These are phyloP conservation scores for Tinea semifulvella DNA, from an alignment of 2,888 invertebrate genomes.

Conservation along the genomic window DNA sequence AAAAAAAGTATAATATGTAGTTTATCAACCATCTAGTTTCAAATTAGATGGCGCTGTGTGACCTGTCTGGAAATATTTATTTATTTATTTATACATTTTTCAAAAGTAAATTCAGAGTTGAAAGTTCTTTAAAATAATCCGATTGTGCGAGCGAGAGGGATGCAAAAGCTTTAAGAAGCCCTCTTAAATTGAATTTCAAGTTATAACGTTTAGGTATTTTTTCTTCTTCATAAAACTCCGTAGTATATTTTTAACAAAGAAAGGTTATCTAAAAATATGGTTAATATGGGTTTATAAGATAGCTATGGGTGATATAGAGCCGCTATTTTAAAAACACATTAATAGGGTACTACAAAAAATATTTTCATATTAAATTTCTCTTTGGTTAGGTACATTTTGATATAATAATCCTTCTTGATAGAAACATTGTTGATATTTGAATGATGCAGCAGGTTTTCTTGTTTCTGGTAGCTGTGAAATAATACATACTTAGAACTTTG, in stretches of 20 bases:
- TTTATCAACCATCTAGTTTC: too few species aligned
- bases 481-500: neutral
- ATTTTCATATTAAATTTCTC: constrained; percentile 1
- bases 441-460: constrained; percentile 1
- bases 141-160: too few species aligned
- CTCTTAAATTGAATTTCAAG: neutral
- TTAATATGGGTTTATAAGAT: neutral
- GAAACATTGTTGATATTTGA: constrained; percentile 5
- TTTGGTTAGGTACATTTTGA: neutral
- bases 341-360: constrained; percentile 1
- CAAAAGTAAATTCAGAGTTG: too few species aligned
- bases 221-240: neutral
- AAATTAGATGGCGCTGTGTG: too few species aligned
- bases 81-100: too few species aligned
- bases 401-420: neutral
- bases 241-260: constrained; percentile 13
- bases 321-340: neutral
- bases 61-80: too few species aligned
- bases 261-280: constrained; percentile 56
- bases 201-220: neutral
- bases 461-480: constrained; percentile 1
- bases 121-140: too few species aligned
- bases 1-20: too few species aligned
- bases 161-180: too few species aligned
- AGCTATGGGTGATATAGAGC: constrained; percentile 2